Base-by-base conservation (phyloP, 1,140 invertebrate species). In the Calephelis virginiensis region DNA sequence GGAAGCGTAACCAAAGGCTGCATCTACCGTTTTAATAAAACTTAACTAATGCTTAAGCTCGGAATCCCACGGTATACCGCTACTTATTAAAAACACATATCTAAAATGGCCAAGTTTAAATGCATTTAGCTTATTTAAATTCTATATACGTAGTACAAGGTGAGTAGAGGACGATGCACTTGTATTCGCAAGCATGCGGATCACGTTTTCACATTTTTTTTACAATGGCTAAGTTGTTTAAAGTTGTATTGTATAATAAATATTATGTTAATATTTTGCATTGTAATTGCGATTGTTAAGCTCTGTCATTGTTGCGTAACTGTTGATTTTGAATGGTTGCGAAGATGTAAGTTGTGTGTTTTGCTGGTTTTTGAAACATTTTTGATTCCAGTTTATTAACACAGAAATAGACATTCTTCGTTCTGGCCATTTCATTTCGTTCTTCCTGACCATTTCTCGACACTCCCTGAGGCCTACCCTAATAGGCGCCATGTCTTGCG, bases 91-190 rank as follows among this genome's bases (percentile, higher is more conserved):
- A 56, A 37, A 5, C 53, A 56, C 17, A 56, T 56, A 56, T 56
- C 53, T 56, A 28, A 56, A 56, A 56, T 56, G 17, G 17, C 14
- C 11, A 56, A 56, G 53, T 56, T 56, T 56, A 56, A 17, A 56
- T 56, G 53, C 53, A 56, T 56, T 56, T 56, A 56, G 28, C 17
- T 56, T 56, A 56, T 56, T 56, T 28, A 56, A 56, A 56, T 56
- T 56, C 53, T 14, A 12, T 56, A 56, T 56, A 56, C 53, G 53
- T 56, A 12, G 53, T 28, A 56, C 53, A 56, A 56, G 53, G 53
- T 56, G 53, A 56, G 14, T 14, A 14, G 28, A 56, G 53, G 17
- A 17, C 53, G 28, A 56, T 53, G 50, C 50, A 53, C 50, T 53
- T 53, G 17, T 53, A 53, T 53, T 53, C 50, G 50, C 50, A 53